A percentile compares a stretch with the other conserved stretches of the same genome.
Conservation (phyloP, 2,113 vertebrate genomes). For the Silurus asotus region DNA sequence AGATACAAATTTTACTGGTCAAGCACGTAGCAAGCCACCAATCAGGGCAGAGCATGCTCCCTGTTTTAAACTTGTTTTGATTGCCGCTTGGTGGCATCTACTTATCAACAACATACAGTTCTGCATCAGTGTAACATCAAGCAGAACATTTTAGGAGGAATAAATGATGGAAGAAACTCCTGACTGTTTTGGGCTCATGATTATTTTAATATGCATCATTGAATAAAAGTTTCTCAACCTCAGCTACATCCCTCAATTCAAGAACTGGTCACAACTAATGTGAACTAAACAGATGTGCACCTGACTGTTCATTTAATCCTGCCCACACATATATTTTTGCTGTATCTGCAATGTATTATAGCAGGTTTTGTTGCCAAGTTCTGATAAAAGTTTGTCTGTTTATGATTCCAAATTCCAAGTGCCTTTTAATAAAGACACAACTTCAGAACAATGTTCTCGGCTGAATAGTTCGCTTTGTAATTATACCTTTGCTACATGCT, state of each 20-base stretch:
- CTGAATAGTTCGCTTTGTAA: conserved; percentile 12
- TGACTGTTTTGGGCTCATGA: no score
- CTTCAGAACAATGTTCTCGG: neutral
- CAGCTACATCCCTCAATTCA: neutral
- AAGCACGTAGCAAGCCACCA: no score
- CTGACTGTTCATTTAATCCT: neutral
- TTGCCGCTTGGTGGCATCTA: no score
- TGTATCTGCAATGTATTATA: neutral
- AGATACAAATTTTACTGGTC: no score
- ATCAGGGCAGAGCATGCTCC: no score
- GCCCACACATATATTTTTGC: no score
- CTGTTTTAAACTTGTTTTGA: no score
- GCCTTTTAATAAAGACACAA: neutral
- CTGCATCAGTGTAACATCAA: no score
- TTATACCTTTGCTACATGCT: neutral
- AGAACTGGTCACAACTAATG: neutral
- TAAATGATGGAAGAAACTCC: no score
- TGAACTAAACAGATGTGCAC: neutral
- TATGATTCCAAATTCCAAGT: neutral
- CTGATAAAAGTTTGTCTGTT: neutral
- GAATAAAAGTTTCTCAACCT: neutral
- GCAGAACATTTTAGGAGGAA: no score
- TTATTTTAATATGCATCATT: no score
- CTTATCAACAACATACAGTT: no score
- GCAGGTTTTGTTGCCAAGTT: neutral